Evolutionary conservation across 2,888 invertebrate genomes (phyloP).

Genomic region (Digitonthophagus gazella): DNA sequence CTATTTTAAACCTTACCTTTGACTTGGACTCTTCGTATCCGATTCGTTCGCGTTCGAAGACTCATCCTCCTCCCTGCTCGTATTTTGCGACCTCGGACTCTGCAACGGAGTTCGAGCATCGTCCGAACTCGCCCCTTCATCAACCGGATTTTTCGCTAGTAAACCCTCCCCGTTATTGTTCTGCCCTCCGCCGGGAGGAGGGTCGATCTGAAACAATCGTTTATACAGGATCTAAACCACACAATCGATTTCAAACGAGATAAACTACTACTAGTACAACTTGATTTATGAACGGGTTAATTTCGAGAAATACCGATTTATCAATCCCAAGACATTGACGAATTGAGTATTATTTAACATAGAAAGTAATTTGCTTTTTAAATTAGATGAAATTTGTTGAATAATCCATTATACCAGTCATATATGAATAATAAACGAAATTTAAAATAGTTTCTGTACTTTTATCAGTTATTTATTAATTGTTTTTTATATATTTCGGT

Average conservation of each 20-base stretch:
- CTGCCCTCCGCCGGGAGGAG: constrained; percentile 33
- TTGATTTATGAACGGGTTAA: no score
- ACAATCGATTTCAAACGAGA: neutral
- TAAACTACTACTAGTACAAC: no score
- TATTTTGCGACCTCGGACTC: constrained; percentile 59
- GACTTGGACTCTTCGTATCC: constrained; percentile 69
- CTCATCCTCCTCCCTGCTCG: constrained; percentile 61
- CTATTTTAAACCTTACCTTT: constrained; percentile 54
- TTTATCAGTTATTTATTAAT: no score
- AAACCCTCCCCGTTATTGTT: constrained; percentile 29
- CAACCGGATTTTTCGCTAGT: constrained; percentile 23
- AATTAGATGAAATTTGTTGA: no score
- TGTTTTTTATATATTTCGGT: no score
- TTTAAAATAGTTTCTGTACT: no score
- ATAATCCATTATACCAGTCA: no score
- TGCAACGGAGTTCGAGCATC: constrained; percentile 49
- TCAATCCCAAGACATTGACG: no score
- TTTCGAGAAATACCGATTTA: no score
- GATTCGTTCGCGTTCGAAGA: constrained; percentile 68
- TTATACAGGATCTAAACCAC: neutral
- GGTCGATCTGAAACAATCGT: constrained; percentile 40
- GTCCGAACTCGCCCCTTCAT: constrained; percentile 47
- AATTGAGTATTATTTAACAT: no score
- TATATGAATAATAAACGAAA: no score
- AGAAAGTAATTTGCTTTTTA: no score